A percentile compares a stretch with the other conserved stretches of the same genome.
Conservation (phyloP, 2,888 invertebrate genomes). For the Oegoconia quadripuncta region DNA sequence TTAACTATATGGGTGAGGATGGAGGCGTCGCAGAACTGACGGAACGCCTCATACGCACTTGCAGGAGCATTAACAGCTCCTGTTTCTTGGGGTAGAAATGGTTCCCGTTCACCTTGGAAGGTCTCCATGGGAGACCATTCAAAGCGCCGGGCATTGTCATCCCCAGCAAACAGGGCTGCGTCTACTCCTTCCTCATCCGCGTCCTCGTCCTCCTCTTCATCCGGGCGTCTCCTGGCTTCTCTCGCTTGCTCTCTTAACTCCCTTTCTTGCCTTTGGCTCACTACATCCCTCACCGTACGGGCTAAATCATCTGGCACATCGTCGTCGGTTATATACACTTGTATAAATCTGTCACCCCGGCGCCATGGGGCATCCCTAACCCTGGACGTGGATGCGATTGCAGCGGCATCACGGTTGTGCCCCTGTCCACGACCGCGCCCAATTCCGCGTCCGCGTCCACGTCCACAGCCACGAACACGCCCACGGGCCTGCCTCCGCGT, state of each 20-base stretch:
- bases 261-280: background rate
- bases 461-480: no score
- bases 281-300: no score
- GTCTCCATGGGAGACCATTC: constrained; percentile 1
- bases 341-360: no score
- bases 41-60: constrained; percentile 12
- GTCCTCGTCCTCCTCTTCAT: background rate
- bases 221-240: background rate
- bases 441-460: no score
- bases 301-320: background rate
- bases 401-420: no score
- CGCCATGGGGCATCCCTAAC: no score
- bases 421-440: no score
- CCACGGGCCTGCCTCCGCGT: no score
- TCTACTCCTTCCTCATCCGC: background rate
- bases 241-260: background rate
- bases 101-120: background rate
- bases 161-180: constrained; percentile 3
- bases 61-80: background rate
- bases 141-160: background rate
- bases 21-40: constrained; percentile 11
- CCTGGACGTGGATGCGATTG: no score
- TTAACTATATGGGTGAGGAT: constrained; percentile 8
- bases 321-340: no score
- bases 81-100: background rate